Evolutionary conservation across 2,113 vertebrate species (phyloP).

Genomic region (Struthio camelus): DNA sequence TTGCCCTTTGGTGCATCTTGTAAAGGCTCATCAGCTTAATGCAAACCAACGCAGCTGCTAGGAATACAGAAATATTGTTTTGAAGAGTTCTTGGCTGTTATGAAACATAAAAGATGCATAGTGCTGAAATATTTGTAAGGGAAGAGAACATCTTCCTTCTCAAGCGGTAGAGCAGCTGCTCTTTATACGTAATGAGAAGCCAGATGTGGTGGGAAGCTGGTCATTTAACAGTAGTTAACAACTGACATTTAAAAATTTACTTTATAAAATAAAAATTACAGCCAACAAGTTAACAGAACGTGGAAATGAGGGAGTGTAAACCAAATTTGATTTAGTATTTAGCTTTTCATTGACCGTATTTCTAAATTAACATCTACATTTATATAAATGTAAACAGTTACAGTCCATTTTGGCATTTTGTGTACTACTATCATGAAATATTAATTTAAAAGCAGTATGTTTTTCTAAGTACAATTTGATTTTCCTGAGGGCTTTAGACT

Average conservation of each 20-base stretch:
- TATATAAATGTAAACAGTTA: background rate
- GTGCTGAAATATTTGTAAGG: background rate
- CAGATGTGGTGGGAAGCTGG: conserved; percentile 22
- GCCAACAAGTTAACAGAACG: background rate
- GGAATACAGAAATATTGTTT: background rate
- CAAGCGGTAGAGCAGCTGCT: background rate
- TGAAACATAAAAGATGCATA: conserved; percentile 1
- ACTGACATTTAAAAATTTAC: background rate
- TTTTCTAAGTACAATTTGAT: background rate
- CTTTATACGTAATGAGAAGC: background rate
- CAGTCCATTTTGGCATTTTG: background rate
- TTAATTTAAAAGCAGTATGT: background rate
- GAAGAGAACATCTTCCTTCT: background rate
- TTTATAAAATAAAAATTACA: background rate
- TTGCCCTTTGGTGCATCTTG: background rate
- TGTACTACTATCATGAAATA: background rate
- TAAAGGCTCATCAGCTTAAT: background rate
- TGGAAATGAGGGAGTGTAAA: background rate
- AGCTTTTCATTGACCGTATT: background rate
- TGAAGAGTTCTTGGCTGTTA: background rate
- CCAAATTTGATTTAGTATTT: background rate
- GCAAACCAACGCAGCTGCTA: background rate
- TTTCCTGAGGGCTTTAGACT: background rate
- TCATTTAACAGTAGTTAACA: conserved; percentile 4
- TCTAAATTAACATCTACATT: background rate